Evolutionary conservation across 1,140 invertebrate species (phyloP), one percentile per base, ranked within the genome.

Genomic region (Aphis craccivora): DNA sequence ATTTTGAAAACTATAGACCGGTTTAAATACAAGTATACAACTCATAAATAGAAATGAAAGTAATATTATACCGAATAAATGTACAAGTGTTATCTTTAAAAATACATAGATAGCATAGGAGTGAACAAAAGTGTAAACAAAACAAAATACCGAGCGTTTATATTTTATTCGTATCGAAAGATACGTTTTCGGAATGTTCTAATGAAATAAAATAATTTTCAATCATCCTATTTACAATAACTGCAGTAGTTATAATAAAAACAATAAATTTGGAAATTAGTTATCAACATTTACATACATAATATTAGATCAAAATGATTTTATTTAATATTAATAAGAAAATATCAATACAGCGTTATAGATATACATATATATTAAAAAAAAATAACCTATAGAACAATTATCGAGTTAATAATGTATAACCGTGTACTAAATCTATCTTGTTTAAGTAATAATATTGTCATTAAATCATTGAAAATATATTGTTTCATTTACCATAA

Each of bases 1-100:
- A 25, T 23, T 90, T 89, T 37, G 35, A 89, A 55, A 55, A 89
- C 35, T 55, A n/a, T 76, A 89, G 51, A 89, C 35, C 48, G 35
- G 87, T 89, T 89, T 67, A 60, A 67, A 60, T 20, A 20, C 30
- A 35, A 90, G 0, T 76, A 60, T 20, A 20, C 30, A 35, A 90
- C 1, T 76, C 14, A 25, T 11, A 76, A 76, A 76, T n/a, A 76
- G 53, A 67, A 7, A 90, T 43, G 25, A 67, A 40, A 55, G 40
- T 25, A 43, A 40, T 84, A 84, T 43, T 43, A 84, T 43, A 9
- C 25, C 40, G 9, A 40, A 83, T 83, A 84, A 5, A 9, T 25
- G 25, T 84, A 25, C 40, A 84, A 25, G 37, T 84, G 83, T 84
- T 40, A 18, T 6, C 11, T 76, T 18, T 76, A 18, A 76, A 22